Percentiles rank a stretch among this genome's conserved stretches.
phyloP scores from a whole-genome alignment of 2,113 vertebrate species.

The Bucco capensis region DNA sequence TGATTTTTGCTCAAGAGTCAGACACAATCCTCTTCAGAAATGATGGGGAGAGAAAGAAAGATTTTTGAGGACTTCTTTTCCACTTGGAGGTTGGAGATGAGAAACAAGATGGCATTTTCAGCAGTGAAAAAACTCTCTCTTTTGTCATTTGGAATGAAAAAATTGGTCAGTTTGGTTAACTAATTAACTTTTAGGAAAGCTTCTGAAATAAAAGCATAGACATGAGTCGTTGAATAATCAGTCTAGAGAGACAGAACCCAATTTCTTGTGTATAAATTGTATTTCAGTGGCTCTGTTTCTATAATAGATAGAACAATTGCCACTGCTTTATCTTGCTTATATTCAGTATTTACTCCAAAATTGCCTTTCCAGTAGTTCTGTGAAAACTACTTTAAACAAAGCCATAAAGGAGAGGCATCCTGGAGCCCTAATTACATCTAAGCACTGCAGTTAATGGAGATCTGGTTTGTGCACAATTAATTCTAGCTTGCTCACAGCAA shows the following conservation, averaged over 20 bases:
- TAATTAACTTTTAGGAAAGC: neutral
- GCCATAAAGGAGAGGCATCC: conserved; percentile 34
- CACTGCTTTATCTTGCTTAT: neutral
- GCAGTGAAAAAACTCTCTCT: no score
- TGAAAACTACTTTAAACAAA: conserved; percentile 1
- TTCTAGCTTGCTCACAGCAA: conserved; percentile 36
- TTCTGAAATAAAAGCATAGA: neutral
- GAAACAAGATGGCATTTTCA: neutral
- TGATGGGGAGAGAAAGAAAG: neutral
- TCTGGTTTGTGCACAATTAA: conserved; percentile 41
- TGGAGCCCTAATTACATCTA: conserved; percentile 57
- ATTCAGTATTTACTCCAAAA: neutral
- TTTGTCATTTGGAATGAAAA: no score
- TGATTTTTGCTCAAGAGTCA: neutral
- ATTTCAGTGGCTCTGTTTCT: neutral
- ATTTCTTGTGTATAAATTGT: neutral
- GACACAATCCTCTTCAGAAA: neutral
- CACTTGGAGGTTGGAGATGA: neutral
- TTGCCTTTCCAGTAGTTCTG: neutral
- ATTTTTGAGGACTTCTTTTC: neutral
- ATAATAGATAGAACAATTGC: neutral
- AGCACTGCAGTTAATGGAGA: conserved; percentile 43
- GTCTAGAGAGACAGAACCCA: neutral
- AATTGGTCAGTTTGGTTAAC: no score
- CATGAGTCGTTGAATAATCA: neutral